Conservation (phyloP, 1,140 invertebrate species). For the Solenopsis invicta region DNA sequence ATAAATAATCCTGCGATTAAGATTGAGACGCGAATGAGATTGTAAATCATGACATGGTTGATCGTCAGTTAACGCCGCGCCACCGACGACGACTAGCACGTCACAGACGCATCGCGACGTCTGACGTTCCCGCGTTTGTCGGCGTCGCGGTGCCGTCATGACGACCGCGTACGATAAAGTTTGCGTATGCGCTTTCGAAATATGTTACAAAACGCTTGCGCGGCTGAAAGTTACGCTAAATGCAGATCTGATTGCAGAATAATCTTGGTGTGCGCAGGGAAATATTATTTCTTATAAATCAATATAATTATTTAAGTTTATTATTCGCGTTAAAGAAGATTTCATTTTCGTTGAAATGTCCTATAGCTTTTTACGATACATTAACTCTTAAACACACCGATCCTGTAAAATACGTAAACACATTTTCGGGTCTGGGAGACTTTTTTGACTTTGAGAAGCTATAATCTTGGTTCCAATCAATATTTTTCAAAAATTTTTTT, state of each 20-base stretch:
- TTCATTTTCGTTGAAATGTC: too few relatives aligned
- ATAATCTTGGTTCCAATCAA: too few relatives aligned
- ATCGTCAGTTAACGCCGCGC: conserved; percentile 63
- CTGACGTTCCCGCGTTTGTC: conserved; percentile 74
- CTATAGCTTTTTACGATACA: too few relatives aligned
- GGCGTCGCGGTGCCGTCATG: conserved; percentile 59
- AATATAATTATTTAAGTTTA: too few relatives aligned
- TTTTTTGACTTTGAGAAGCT: too few relatives aligned
- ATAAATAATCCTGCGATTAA: conserved; percentile 2
- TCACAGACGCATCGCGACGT: conserved; percentile 76
- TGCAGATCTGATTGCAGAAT: not conserved
- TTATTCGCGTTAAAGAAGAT: too few relatives aligned
- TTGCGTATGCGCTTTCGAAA: conserved; percentile 51
- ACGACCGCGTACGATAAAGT: conserved; percentile 65
- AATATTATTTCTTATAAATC: too few relatives aligned
- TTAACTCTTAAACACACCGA: too few relatives aligned
- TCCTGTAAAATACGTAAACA: too few relatives aligned
- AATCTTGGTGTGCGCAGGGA: not conserved
- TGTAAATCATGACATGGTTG: conserved; percentile 29
- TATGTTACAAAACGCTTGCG: conserved; percentile 45
- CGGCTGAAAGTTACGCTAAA: not conserved
- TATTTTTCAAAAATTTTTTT: too few relatives aligned
- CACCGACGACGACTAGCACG: conserved; percentile 68
- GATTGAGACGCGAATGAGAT: not conserved
- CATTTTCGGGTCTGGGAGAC: too few relatives aligned